These are phyloP conservation scores for Nymphalis c-album DNA, from an alignment of 2,888 invertebrate genomes.

Conservation along the genomic window DNA sequence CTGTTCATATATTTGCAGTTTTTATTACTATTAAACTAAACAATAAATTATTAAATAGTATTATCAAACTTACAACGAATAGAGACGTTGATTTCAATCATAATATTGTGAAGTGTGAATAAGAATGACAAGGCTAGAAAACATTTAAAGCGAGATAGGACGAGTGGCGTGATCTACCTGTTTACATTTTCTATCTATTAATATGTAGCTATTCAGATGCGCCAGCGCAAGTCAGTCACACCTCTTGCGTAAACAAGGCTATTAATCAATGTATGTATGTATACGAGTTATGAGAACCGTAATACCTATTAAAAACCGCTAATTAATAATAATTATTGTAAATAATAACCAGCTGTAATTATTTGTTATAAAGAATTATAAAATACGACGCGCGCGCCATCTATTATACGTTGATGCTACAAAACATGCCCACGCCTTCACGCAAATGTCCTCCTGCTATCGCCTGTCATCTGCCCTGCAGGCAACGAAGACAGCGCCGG, in stretches of 20 bases:
- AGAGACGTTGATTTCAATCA: neutral
- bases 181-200: slow-evolving; percentile 31
- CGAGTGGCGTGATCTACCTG: slow-evolving; percentile 36
- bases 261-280: slow-evolving; percentile 26
- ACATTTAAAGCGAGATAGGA: slow-evolving; percentile 15
- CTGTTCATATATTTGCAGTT: too few species aligned
- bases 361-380: too few species aligned
- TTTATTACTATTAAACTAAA: too few species aligned
- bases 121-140: slow-evolving; percentile 12
- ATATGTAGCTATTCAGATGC: slow-evolving; percentile 28
- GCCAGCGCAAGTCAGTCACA: slow-evolving; percentile 31
- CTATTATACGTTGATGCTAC: too few species aligned
- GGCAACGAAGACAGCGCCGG: too few species aligned
- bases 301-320: neutral
- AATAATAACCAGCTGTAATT: too few species aligned
- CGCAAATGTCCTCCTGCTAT: too few species aligned
- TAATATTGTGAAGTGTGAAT: neutral
- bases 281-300: slow-evolving; percentile 3
- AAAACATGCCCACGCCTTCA: too few species aligned
- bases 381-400: too few species aligned
- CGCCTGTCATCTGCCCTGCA: too few species aligned
- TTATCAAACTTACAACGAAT: neutral
- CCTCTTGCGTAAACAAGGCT: slow-evolving; percentile 34
- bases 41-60: too few species aligned
- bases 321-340: neutral